These are phyloP conservation scores for Tragelaphus strepsiceros DNA, from an alignment of 2,113 vertebrate species.

Conservation along the genomic window DNA sequence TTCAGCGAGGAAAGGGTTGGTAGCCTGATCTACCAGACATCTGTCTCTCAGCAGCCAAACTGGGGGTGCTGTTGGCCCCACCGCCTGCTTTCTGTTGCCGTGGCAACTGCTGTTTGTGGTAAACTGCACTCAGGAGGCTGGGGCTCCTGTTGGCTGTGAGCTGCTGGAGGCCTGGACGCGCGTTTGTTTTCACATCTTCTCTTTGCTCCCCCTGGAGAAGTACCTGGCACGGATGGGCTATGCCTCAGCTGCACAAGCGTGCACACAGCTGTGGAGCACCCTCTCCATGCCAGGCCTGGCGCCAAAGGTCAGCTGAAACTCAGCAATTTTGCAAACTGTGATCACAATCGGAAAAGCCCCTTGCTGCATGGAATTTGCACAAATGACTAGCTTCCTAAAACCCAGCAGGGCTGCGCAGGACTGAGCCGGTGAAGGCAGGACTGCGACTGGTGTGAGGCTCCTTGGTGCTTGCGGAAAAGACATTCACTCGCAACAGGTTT, in stretches of 20 bases:
- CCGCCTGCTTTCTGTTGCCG: neutral
- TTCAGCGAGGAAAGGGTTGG: neutral
- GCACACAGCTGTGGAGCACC: neutral
- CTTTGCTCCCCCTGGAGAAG: neutral
- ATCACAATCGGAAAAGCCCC: neutral
- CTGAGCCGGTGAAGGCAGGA: no score
- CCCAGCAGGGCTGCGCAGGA: accelerated
- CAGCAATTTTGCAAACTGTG: no score
- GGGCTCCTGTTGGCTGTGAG: neutral
- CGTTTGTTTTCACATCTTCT: neutral
- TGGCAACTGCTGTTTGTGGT: slow-evolving; percentile 37
- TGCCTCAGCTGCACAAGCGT: neutral
- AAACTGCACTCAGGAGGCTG: neutral
- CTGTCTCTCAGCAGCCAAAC: neutral
- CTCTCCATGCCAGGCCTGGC: no score
- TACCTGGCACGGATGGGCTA: neutral
- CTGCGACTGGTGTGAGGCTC: accelerated
- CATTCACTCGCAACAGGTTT: accelerated
- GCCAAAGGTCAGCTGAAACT: neutral
- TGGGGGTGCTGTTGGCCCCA: neutral
- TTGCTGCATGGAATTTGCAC: neutral
- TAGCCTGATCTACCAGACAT: neutral
- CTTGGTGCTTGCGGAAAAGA: neutral
- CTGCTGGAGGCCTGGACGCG: neutral
- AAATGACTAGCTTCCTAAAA: neutral